Conservation (phyloP, 2,113 vertebrate genomes). For the Syngnathus typhle region DNA sequence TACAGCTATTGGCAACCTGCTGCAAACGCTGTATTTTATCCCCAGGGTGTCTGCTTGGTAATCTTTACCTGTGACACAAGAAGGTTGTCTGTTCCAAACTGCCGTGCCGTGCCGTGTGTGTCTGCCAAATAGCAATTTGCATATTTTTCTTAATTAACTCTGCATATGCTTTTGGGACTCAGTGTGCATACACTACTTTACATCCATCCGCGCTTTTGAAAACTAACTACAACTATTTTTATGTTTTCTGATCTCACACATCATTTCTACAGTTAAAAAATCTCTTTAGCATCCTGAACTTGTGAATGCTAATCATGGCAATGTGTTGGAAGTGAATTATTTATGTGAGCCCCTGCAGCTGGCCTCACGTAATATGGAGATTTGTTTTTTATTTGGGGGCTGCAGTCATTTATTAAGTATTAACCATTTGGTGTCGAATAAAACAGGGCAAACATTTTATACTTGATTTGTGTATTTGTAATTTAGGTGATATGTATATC, state of each 20-base stretch:
- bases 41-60: conserved; percentile 37
- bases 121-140: conserved; percentile 44
- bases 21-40: conserved; percentile 37
- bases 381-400: background rate
- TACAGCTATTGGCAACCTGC: conserved; percentile 53
- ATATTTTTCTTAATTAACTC: conserved; percentile 36
- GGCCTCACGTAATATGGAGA: background rate
- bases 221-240: background rate
- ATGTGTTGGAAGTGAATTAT: conserved; percentile 20
- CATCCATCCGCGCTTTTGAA: conserved; percentile 20
- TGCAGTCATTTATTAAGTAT: background rate
- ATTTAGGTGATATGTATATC: too few relatives aligned
- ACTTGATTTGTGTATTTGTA: too few relatives aligned
- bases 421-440: too few relatives aligned
- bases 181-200: conserved; percentile 23
- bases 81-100: conserved; percentile 32
- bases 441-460: too few relatives aligned
- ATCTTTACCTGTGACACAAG: conserved; percentile 55
- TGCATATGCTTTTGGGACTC: conserved; percentile 25
- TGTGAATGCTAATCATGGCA: conserved; percentile 31
- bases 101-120: background rate
- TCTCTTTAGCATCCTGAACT: conserved; percentile 16
- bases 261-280: background rate
- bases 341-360: conserved; percentile 13
- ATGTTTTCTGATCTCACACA: background rate